Conservation (phyloP, 2,113 vertebrate genomes). For the Clarias gariepinus region DNA sequence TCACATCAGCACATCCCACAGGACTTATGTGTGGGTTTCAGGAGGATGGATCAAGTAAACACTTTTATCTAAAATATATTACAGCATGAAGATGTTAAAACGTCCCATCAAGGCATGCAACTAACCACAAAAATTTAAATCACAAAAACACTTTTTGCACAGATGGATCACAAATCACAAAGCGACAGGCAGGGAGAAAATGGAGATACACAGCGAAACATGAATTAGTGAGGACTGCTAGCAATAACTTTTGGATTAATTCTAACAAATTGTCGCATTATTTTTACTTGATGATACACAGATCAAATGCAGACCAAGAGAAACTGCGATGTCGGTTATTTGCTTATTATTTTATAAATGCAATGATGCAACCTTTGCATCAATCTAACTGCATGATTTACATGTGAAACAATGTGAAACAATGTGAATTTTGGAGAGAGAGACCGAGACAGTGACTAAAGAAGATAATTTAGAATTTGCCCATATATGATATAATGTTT, state of each 20-base stretch:
- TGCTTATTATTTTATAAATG: not conserved
- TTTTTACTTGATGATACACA: not conserved
- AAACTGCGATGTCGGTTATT: not conserved
- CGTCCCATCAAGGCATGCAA: no score
- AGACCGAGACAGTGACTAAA: not conserved
- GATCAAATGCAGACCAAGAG: conserved; percentile 47
- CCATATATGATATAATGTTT: not conserved
- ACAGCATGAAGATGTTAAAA: no score
- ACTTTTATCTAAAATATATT: no score
- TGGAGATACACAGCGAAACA: conserved; percentile 52
- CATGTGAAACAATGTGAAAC: not conserved
- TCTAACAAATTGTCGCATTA: not conserved
- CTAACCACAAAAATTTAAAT: no score
- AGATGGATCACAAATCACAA: conserved; percentile 85
- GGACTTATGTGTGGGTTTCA: conserved; percentile 67
- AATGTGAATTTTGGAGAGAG: not conserved
- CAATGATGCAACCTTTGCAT: not conserved
- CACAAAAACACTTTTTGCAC: no score
- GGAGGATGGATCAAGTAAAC: conserved; percentile 77
- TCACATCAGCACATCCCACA: conserved; percentile 25
- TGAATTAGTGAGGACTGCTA: not conserved
- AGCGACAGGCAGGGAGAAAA: conserved; percentile 77
- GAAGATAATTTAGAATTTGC: not conserved
- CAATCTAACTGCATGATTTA: not conserved
- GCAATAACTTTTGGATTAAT: not conserved